These are phyloP conservation scores for Agonum fuliginosum DNA, from an alignment of 2,888 invertebrate species.

Conservation along the genomic window DNA sequence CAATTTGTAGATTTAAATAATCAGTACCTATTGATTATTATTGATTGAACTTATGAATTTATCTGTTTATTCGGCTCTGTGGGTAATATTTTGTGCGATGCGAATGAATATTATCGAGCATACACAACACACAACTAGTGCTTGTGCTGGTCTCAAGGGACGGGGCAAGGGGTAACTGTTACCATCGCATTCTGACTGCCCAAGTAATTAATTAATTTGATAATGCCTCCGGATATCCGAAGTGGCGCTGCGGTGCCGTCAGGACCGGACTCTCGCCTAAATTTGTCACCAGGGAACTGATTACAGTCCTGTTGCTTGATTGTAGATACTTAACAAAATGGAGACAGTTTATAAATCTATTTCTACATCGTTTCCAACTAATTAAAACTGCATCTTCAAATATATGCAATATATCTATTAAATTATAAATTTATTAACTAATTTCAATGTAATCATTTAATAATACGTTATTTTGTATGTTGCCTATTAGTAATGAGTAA, in stretches of 20 bases:
- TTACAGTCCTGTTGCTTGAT: slow-evolving; percentile 5
- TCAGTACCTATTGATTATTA: too few relatives aligned
- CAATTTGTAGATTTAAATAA: too few relatives aligned
- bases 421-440: too few relatives aligned
- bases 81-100: not conserved
- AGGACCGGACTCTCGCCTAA: slow-evolving; percentile 21
- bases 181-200: slow-evolving; percentile 16
- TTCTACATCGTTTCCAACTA: too few relatives aligned
- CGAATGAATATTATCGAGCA: slow-evolving; percentile 8
- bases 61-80: not conserved
- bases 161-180: not conserved
- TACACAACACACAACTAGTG: not conserved
- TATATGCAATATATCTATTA: too few relatives aligned
- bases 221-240: slow-evolving; percentile 30
- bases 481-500: too few relatives aligned
- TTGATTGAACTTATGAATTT: not conserved
- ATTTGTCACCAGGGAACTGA: slow-evolving; percentile 18
- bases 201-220: slow-evolving; percentile 33
- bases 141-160: slow-evolving; percentile 16
- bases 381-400: too few relatives aligned
- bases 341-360: too few relatives aligned
- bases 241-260: slow-evolving; percentile 1
- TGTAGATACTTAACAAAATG: not conserved
- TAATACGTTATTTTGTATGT: too few relatives aligned
- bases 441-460: too few relatives aligned